phyloP scores from a whole-genome alignment of 2,113 vertebrate species.

The Erpornis zantholeuca region DNA sequence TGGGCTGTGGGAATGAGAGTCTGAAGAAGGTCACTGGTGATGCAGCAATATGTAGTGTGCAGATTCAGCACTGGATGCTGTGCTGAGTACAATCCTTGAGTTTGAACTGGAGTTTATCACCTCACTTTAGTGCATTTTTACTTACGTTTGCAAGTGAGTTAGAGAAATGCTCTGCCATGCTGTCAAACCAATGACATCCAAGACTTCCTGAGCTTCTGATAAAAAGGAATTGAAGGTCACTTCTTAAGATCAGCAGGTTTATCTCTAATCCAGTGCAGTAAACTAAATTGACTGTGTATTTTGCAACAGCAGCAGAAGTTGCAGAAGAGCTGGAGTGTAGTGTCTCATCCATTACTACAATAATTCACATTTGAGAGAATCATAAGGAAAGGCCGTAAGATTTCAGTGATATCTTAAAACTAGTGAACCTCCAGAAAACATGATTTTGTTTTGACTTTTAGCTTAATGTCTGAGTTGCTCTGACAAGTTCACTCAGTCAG shows the following conservation, averaged over 20 bases:
- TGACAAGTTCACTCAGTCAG: neutral
- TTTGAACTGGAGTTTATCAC: neutral
- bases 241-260: conserved; percentile 32
- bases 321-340: neutral
- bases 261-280: conserved; percentile 25
- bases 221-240: conserved; percentile 50
- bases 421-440: neutral
- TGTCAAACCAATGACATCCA: neutral
- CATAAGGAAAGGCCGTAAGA: neutral
- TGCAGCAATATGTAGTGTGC: neutral
- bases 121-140: neutral
- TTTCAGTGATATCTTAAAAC: neutral
- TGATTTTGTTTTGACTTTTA: neutral
- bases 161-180: neutral
- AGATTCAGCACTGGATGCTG: neutral
- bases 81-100: neutral
- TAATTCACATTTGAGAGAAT: neutral
- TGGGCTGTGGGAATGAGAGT: neutral
- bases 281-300: conserved; percentile 26
- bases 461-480: neutral
- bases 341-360: neutral
- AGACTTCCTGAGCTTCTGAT: conserved; percentile 1
- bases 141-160: neutral
- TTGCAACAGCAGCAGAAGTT: conserved; percentile 16
- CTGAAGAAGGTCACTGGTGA: neutral